These are phyloP conservation scores for Chamaetylas fuelleborni DNA, from an alignment of 2,113 vertebrate genomes.

Conservation along the genomic window DNA sequence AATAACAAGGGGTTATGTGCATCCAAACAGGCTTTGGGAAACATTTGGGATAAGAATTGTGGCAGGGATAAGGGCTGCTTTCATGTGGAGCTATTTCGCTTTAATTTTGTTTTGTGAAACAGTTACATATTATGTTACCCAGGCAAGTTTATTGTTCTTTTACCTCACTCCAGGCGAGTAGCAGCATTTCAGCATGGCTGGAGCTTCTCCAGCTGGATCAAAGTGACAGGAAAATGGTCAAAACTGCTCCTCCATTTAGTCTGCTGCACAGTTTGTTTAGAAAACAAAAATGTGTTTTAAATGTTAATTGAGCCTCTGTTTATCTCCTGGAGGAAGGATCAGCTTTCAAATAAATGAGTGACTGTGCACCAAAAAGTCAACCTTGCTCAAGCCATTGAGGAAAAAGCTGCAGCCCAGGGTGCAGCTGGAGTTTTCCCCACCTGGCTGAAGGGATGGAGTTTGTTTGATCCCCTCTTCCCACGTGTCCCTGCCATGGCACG, in stretches of 20 bases:
- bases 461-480: background rate
- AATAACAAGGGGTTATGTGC: background rate
- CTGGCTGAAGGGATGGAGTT: background rate
- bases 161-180: slow-evolving; percentile 52
- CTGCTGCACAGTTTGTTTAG: slow-evolving; percentile 49
- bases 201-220: slow-evolving; percentile 58
- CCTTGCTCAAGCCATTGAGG: background rate
- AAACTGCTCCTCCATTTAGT: slow-evolving; percentile 45
- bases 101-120: slow-evolving; percentile 15
- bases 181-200: slow-evolving; percentile 40
- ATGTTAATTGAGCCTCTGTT: slow-evolving; percentile 56
- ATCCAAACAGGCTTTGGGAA: background rate
- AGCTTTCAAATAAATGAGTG: slow-evolving; percentile 27
- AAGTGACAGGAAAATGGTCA: slow-evolving; percentile 32
- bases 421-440: background rate
- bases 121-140: slow-evolving; percentile 32
- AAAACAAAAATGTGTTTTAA: slow-evolving; percentile 53
- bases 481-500: background rate
- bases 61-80: background rate
- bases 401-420: background rate
- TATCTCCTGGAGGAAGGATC: slow-evolving; percentile 41
- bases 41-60: background rate
- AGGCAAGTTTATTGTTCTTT: slow-evolving; percentile 68
- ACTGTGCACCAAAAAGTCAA: background rate
- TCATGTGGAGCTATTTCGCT: slow-evolving; percentile 31